Evolutionary conservation across 2,797 vertebrate species (phyloP).

Genomic region (Chanos chanos): DNA sequence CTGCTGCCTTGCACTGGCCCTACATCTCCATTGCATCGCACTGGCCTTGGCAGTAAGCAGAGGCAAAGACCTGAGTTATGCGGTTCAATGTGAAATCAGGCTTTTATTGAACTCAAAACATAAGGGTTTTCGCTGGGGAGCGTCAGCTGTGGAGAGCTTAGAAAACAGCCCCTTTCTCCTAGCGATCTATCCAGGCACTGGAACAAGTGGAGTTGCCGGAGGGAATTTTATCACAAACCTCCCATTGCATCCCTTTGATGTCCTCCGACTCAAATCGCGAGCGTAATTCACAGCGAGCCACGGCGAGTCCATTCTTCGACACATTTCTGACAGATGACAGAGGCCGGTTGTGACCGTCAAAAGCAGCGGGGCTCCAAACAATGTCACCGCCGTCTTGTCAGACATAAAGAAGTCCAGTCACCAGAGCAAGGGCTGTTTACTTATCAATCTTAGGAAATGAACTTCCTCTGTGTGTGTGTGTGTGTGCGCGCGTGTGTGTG

Average conservation of each 20-base stretch:
- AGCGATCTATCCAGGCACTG: not conserved
- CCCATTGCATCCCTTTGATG: slow-evolving; percentile 38
- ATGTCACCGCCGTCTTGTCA: slow-evolving; percentile 46
- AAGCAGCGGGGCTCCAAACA: slow-evolving; percentile 47
- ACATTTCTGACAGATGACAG: slow-evolving; percentile 32
- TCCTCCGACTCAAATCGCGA: slow-evolving; percentile 30
- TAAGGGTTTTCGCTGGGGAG: slow-evolving; percentile 19
- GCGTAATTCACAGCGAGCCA: slow-evolving; percentile 32
- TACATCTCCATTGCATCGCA: not conserved
- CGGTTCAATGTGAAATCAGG: slow-evolving; percentile 18
- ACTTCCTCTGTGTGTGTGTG: slow-evolving; percentile 31
- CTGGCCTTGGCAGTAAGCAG: slow-evolving; percentile 11
- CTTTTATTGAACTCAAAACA: slow-evolving; percentile 15
- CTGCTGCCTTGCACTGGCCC: not conserved
- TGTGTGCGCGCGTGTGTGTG: slow-evolving; percentile 35
- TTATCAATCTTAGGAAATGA: slow-evolving; percentile 71
- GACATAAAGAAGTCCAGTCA: slow-evolving; percentile 6
- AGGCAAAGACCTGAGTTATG: slow-evolving; percentile 7
- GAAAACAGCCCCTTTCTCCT: slow-evolving; percentile 28
- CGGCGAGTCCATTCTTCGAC: slow-evolving; percentile 10
- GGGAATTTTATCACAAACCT: slow-evolving; percentile 39
- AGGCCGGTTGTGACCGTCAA: slow-evolving; percentile 4
- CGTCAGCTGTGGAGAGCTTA: not conserved
- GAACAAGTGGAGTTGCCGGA: slow-evolving; percentile 25
- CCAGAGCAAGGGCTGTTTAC: slow-evolving; percentile 54